phyloP scores from a whole-genome alignment of 2,888 invertebrate genomes.

The Boloria euphrosyne region DNA sequence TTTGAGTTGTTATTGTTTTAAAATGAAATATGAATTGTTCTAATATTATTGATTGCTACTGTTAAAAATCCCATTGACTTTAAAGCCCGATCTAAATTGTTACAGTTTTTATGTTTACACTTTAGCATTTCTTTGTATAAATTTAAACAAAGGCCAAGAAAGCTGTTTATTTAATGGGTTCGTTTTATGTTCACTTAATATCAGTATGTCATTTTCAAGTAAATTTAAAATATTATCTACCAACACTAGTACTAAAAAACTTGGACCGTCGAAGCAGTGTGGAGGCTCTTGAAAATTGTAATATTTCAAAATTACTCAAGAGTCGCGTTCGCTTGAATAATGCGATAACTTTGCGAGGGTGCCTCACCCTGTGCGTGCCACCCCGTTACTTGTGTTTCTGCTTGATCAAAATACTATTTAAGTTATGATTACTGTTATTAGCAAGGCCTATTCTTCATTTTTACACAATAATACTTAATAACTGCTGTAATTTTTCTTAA shows the following conservation, averaged over 20 bases:
- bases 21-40: slow-evolving; percentile 40
- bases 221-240: neutral
- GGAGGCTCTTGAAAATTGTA: slow-evolving; percentile 77
- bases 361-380: slow-evolving; percentile 68
- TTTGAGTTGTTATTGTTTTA: slow-evolving; percentile 37
- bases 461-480: too few relatives aligned
- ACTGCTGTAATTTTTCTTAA: too few relatives aligned
- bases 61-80: slow-evolving; percentile 2
- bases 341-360: slow-evolving; percentile 74
- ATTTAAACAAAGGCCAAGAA: too few relatives aligned
- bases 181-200: neutral
- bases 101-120: too few relatives aligned
- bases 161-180: too few relatives aligned
- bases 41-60: slow-evolving; percentile 38
- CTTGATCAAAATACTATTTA: slow-evolving; percentile 70
- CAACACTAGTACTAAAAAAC: slow-evolving; percentile 26
- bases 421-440: slow-evolving; percentile 2
- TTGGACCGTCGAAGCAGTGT: slow-evolving; percentile 56
- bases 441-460: neutral
- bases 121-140: too few relatives aligned
- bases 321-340: slow-evolving; percentile 81
- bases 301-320: slow-evolving; percentile 83
- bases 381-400: slow-evolving; percentile 73
- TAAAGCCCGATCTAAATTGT: neutral
- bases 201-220: neutral